Percentiles rank a stretch among this genome's conserved stretches.
Conservation (phyloP, 2,113 vertebrate species). For the Orientallactaga bullata region DNA sequence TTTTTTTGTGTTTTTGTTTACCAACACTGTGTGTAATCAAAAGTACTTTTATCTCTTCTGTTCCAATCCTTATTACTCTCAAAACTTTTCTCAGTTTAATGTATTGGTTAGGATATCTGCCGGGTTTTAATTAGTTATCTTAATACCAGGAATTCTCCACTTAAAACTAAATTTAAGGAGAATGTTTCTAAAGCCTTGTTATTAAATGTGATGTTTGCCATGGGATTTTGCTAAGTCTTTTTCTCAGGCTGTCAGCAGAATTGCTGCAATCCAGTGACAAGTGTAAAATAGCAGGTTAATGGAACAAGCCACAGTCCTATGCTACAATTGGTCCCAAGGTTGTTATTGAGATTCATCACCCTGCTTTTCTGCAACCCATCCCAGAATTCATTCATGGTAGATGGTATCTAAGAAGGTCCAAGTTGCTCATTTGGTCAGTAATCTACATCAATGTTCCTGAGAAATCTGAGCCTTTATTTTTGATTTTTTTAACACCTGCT, state of each 20-base stretch:
- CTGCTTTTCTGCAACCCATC: not conserved
- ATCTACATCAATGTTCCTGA: slow-evolving; percentile 18
- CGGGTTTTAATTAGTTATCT: slow-evolving; percentile 1
- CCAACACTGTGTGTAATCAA: not conserved
- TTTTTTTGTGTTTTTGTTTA: slow-evolving; percentile 30
- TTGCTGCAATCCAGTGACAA: not conserved
- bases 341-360: not conserved
- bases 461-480: not conserved
- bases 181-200: slow-evolving; percentile 26
- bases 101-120: not conserved
- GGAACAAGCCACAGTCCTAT: not conserved
- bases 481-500: slow-evolving; percentile 58
- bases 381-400: slow-evolving; percentile 13
- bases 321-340: not conserved
- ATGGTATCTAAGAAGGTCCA: not conserved
- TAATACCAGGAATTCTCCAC: slow-evolving; percentile 5
- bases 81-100: slow-evolving; percentile 19
- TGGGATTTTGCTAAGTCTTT: not conserved
- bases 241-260: slow-evolving; percentile 32
- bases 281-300: not conserved
- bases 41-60: slow-evolving; percentile 28
- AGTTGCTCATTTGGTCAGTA: slow-evolving; percentile 19
- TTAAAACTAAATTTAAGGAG: slow-evolving; percentile 33
- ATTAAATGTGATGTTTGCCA: slow-evolving; percentile 12
- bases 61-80: slow-evolving; percentile 8